These are phyloP conservation scores for Chelonus formosanus DNA, from an alignment of 2,888 invertebrate species.

Conservation along the genomic window DNA sequence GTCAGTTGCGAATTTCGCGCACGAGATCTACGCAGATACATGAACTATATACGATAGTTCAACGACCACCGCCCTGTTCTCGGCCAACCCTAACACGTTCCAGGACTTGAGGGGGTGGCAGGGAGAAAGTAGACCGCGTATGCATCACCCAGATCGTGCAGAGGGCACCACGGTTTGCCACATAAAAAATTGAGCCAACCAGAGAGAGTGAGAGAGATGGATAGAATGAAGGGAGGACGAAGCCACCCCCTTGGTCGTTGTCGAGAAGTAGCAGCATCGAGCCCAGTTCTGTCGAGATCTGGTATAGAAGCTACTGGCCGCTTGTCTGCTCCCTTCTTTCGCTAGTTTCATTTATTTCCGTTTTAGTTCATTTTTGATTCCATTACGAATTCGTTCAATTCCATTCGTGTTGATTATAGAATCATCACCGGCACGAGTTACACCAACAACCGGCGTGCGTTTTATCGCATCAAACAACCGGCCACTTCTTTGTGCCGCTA, in stretches of 20 bases:
- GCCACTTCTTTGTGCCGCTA: constrained; percentile 7
- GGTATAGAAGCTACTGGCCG: constrained; percentile 70
- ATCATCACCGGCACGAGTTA: constrained; percentile 19
- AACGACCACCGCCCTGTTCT: constrained; percentile 65
- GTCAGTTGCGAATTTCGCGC: constrained; percentile 42
- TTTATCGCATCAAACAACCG: constrained; percentile 7
- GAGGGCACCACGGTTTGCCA: constrained; percentile 29
- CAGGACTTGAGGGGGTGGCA: constrained; percentile 38
- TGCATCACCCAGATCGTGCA: constrained; percentile 31
- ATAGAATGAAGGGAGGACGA: constrained; percentile 24
- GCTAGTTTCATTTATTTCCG: constrained; percentile 63
- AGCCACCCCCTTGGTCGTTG: constrained; percentile 38
- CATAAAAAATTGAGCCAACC: constrained; percentile 51
- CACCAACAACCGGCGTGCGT: constrained; percentile 24
- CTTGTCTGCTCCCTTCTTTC: constrained; percentile 69
- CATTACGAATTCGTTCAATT: constrained; percentile 54
- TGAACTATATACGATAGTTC: constrained; percentile 58
- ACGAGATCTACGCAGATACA: constrained; percentile 57
- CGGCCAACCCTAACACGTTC: constrained; percentile 57
- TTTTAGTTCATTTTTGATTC: constrained; percentile 61
- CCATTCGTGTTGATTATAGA: constrained; percentile 40
- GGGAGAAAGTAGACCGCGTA: constrained; percentile 30
- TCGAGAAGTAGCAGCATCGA: constrained; percentile 42
- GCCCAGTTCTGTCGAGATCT: constrained; percentile 67
- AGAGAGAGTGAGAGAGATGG: constrained; percentile 58